A percentile compares a stretch with the other conserved stretches of the same genome.
These are phyloP conservation scores for Synergus japonicus DNA, from an alignment of 2,888 invertebrate species.

Conservation along the genomic window DNA sequence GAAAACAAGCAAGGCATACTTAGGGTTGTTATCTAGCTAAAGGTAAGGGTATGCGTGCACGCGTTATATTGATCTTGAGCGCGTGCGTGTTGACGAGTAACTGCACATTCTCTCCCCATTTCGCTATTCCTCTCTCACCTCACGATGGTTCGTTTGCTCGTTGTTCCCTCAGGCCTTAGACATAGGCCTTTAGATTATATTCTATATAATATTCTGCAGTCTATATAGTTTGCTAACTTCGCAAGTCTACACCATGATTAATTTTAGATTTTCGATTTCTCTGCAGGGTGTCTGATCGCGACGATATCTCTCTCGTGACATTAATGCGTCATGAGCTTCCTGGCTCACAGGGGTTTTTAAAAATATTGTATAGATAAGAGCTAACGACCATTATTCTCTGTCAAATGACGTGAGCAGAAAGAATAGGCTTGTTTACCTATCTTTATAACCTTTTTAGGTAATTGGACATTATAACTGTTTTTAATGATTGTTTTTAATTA, in stretches of 20 bases:
- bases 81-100: slow-evolving; percentile 66
- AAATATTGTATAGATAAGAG: slow-evolving; percentile 12
- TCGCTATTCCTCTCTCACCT: slow-evolving; percentile 38
- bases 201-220: neutral
- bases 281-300: neutral
- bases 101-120: slow-evolving; percentile 50
- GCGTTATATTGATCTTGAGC: slow-evolving; percentile 70
- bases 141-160: slow-evolving; percentile 24
- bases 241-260: neutral
- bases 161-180: slow-evolving; percentile 45
- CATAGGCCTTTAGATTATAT: neutral
- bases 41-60: slow-evolving; percentile 66
- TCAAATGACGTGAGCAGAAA: neutral
- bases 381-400: slow-evolving; percentile 16
- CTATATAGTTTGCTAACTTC: neutral
- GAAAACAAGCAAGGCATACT: slow-evolving; percentile 44
- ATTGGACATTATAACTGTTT: too few species aligned
- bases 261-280: slow-evolving; percentile 5
- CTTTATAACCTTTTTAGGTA: neutral
- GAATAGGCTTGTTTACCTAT: neutral
- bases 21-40: slow-evolving; percentile 39
- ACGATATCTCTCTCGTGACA: slow-evolving; percentile 16
- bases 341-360: neutral
- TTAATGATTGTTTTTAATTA: too few species aligned
- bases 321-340: slow-evolving; percentile 7